Evolutionary conservation across 2,797 vertebrate genomes (phyloP).

Genomic region (Eleutherodactylus coqui): DNA sequence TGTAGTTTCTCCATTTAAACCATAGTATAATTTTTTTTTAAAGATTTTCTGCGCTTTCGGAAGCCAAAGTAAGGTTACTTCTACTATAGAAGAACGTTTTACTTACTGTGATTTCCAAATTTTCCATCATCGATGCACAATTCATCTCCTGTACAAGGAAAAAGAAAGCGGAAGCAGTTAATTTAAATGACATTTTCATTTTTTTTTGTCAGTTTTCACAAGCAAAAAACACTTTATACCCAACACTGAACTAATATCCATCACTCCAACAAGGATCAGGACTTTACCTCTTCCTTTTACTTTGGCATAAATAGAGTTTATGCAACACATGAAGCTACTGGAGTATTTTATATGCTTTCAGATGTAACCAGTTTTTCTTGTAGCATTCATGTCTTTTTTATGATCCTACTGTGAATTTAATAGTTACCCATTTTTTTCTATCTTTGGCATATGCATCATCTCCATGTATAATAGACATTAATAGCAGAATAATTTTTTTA

Average conservation of each 20-base stretch:
- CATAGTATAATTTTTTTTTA: background rate
- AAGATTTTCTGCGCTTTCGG: background rate
- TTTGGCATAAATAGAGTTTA: too few relatives aligned
- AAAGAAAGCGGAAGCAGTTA: slow-evolving; percentile 16
- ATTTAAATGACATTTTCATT: background rate
- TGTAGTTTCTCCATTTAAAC: background rate
- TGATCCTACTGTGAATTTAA: too few relatives aligned
- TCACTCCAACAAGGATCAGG: too few relatives aligned
- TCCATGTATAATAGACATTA: too few relatives aligned
- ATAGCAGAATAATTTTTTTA: too few relatives aligned
- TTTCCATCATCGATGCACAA: slow-evolving; percentile 83
- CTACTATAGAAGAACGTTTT: slow-evolving; percentile 34
- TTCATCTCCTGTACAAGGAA: slow-evolving; percentile 78
- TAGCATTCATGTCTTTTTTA: too few relatives aligned
- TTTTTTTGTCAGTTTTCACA: background rate
- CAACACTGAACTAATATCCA: background rate
- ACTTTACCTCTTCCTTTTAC: too few relatives aligned
- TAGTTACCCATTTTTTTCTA: too few relatives aligned
- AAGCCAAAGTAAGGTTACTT: background rate
- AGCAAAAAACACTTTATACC: background rate
- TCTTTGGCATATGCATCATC: too few relatives aligned
- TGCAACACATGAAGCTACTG: too few relatives aligned
- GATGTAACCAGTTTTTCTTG: too few relatives aligned
- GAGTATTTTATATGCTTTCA: too few relatives aligned
- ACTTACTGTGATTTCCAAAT: slow-evolving; percentile 94